Base-by-base conservation (phyloP, 2,888 invertebrate genomes). In the Griposia aprilina region DNA sequence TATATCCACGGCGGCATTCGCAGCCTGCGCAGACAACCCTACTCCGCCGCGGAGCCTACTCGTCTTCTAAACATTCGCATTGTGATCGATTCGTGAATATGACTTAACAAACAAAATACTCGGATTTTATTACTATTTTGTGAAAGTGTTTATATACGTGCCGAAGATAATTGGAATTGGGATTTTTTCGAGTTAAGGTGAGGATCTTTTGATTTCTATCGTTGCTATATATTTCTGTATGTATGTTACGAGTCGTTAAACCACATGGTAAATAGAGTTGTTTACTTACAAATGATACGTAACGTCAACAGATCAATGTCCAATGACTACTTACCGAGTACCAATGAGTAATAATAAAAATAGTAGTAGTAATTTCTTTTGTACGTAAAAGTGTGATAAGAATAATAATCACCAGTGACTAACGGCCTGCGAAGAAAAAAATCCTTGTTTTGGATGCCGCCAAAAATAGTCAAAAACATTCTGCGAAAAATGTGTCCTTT, bases 1-100 rank as follows among this genome's bases (percentile, higher is more conserved):
- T 77, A 84, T 85, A 84, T 80, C 66, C 72, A 84, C 77, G 76
- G 82, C 78, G 85, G 71, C 89, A 89, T 83, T 87, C 89, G 86
- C 76, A 82, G 79, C 36, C 74, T 85, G 80, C 89, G 87, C 83
- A 87, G 80, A 80, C 67, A 82, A 80, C 80, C 83, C 75, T 41
- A 85, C 82, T 76, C 70, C 77, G 85, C 45, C 79, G 74, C 84
- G 79, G 74, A 67, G 87, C 83, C 75, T 82, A 78, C 83, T 78
- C 84, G 84, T 84, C 84, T 76, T 84, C 84, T 76, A 83, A 84
- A 79, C 79, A 82, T 55, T 80, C 65, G 69, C n/a, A 73, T 67
- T 68, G 78, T 80, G 80, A 74, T 84, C 78, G 65, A 81, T 78
- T 76, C 75, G 82, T 78, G 80, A 89, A 83, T 72, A 83, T 89